Percentiles rank a stretch among this genome's conserved stretches.
Conservation (phyloP, 2,888 invertebrate genomes). For the Gari tellinella region DNA sequence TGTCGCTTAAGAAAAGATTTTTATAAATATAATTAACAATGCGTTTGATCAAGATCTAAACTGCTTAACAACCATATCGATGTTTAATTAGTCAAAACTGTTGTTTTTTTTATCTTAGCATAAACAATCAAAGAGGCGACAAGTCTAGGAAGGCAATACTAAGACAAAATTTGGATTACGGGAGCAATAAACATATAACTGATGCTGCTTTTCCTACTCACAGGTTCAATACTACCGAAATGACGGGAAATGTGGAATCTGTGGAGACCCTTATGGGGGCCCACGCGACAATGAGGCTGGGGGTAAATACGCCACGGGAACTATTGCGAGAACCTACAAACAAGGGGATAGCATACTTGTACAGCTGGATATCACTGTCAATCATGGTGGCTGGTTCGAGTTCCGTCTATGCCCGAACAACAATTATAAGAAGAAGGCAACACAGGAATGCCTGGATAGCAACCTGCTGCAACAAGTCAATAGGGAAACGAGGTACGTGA, state of each 20-base stretch:
- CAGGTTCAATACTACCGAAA: constrained; percentile 59
- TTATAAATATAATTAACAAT: too few relatives aligned
- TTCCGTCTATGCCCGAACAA: constrained; percentile 75
- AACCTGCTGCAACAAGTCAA: constrained; percentile 42
- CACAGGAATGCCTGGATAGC: constrained; percentile 57
- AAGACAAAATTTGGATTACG: too few relatives aligned
- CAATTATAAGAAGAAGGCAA: constrained; percentile 51
- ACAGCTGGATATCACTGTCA: constrained; percentile 74
- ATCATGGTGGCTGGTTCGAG: constrained; percentile 80
- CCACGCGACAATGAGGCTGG: constrained; percentile 75
- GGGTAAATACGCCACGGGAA: constrained; percentile 74
- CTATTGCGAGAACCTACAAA: constrained; percentile 69
- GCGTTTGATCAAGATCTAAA: too few relatives aligned
- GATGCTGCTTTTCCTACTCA: too few relatives aligned
- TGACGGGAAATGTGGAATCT: constrained; percentile 92
- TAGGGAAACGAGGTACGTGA: constrained; percentile 26
- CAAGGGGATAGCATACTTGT: constrained; percentile 72
- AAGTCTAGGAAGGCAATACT: too few relatives aligned
- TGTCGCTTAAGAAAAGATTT: too few relatives aligned
- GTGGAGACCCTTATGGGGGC: constrained; percentile 91
- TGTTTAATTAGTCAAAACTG: too few relatives aligned
- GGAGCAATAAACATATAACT: too few relatives aligned
- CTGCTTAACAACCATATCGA: too few relatives aligned
- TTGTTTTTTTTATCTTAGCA: too few relatives aligned
- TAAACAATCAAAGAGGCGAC: too few relatives aligned